Evolutionary conservation across 2,797 vertebrate genomes (phyloP), one percentile per base, ranked within the genome.

Genomic region (Anguilla obscura): DNA sequence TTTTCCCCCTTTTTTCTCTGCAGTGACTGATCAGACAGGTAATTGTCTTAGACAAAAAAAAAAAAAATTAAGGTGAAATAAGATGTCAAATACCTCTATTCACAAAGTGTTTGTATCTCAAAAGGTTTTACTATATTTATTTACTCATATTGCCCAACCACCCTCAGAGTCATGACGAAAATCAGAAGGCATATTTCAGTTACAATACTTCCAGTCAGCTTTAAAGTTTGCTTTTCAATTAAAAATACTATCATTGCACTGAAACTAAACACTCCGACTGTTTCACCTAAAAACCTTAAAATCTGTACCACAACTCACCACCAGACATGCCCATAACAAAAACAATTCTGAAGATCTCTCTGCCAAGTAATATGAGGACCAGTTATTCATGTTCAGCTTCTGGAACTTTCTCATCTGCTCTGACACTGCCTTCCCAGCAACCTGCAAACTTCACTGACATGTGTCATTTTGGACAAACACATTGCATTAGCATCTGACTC

Each of bases 401-500:
- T 82, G 45, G 45, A 24, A 21, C 14, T 3, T 82, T 82, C 21
- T 12, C 7, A 24, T 82, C 24, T n/a, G 24, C 24, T 12, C 12
- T 16, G 3, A 36, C 12, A 33, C 12, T 40, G 18, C 60, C 36
- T 1, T 40, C 58, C 60, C 85, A 86, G 36, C 36, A 36, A 45
- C 36, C 33, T 66, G 36, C 45, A 56, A 84, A 45, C 36, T 63
- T 60, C 63, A 84, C 14, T 21, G 27, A 33, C 2, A 40, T 33
- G 45, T 84, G 60, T 45, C 27, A 33, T 88, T 84, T 24, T 56
- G 63, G 50, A 86, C 76, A 36, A 69, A 71, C 45, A 54, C 27
- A 45, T 45, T 80, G 71, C 85, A 84, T 82, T 88, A 30, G 76
- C n/a, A 76, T 56, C 86, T 91, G 89, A 91, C 79, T 90, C 91